Conservation (phyloP, 1,140 invertebrate genomes). For the Drosophila murphyi region DNA sequence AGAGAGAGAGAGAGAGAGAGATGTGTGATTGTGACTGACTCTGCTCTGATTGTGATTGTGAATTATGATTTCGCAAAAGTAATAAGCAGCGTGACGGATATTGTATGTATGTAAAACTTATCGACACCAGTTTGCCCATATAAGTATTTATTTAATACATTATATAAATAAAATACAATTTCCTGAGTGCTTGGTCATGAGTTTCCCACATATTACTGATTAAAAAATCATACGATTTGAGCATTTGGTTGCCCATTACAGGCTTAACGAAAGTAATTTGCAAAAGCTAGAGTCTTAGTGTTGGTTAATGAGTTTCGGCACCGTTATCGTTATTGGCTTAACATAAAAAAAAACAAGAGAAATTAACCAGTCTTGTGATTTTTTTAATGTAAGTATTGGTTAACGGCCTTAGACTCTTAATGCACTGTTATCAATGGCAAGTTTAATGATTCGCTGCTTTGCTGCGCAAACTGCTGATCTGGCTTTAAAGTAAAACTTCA, state of each 20-base stretch:
- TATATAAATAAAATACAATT: constrained; percentile 18
- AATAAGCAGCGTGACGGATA: constrained; percentile 15
- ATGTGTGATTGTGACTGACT: not conserved
- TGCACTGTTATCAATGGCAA: constrained; percentile 20
- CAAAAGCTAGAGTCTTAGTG: not conserved
- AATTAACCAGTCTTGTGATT: too few species aligned
- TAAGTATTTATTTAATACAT: constrained; percentile 2
- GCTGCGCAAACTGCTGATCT: constrained; percentile 27
- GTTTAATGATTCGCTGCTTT: not conserved
- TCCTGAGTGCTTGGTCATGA: constrained; percentile 30
- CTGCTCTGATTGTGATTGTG: not conserved
- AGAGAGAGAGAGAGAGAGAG: too few species aligned
- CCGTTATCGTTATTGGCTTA: too few species aligned
- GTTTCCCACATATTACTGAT: constrained; percentile 19
- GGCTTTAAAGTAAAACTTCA: constrained; percentile 28
- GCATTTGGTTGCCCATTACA: constrained; percentile 17
- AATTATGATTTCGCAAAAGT: constrained; percentile 21
- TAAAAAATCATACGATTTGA: constrained; percentile 36
- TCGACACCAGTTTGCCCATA: constrained; percentile 26
- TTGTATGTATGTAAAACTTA: constrained; percentile 31
- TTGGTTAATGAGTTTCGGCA: not conserved
- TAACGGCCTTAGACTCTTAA: constrained; percentile 3
- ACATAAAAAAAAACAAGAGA: too few species aligned
- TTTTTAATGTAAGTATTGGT: not conserved
- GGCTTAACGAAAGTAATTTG: constrained; percentile 18